Evolutionary conservation across 2,113 vertebrate species (phyloP).

Genomic region (Romanogobio albipinnatus): DNA sequence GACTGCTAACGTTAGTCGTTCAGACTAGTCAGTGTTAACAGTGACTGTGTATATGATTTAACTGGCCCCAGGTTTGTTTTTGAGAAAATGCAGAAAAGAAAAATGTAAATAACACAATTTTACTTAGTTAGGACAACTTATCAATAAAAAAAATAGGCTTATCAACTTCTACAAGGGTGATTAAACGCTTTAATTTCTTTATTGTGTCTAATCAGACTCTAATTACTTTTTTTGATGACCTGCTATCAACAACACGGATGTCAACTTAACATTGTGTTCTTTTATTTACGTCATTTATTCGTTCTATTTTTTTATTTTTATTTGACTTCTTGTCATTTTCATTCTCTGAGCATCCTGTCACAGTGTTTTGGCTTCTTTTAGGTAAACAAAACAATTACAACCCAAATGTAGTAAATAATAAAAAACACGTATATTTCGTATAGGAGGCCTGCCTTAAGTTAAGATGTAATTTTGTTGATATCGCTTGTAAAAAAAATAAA

Average conservation of each 20-base stretch:
- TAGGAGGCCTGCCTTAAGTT: neutral
- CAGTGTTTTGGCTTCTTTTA: too few relatives aligned
- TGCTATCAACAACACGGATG: neutral
- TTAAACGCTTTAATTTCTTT: neutral
- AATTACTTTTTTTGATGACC: neutral
- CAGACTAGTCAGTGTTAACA: too few relatives aligned
- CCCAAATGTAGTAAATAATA: neutral
- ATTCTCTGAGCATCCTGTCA: neutral
- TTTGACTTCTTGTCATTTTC: neutral
- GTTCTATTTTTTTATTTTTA: too few relatives aligned
- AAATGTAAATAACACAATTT: neutral
- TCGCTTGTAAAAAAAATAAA: neutral
- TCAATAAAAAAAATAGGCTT: neutral
- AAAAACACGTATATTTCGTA: neutral
- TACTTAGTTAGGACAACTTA: neutral
- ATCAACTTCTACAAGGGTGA: neutral
- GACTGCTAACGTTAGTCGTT: too few relatives aligned
- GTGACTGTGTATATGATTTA: too few relatives aligned
- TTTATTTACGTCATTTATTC: neutral
- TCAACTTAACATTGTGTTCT: neutral
- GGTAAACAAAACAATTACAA: neutral
- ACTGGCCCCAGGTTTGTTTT: too few relatives aligned
- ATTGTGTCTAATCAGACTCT: neutral
- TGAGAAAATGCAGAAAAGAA: too few relatives aligned
- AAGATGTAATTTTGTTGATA: neutral